Base-by-base conservation (phyloP, 2,797 vertebrate genomes). In the Pogoniulus pusillus region DNA sequence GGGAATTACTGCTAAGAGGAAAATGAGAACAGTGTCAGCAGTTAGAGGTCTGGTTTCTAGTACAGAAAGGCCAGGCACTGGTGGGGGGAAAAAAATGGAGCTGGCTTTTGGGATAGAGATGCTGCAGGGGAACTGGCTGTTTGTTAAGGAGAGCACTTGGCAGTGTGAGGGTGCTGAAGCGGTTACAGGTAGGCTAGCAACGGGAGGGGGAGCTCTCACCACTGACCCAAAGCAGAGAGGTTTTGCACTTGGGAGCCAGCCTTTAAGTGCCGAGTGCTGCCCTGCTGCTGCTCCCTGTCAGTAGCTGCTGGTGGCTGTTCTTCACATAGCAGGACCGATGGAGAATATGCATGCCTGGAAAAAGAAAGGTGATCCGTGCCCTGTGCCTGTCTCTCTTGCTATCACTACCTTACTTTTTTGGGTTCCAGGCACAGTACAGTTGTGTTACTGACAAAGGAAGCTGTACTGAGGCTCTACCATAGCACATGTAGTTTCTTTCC, bases 201-300 rank as follows among this genome's bases (percentile, higher is more conserved):
- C 91, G 75, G 90, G 85, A 95, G 93, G 34, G 77, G 83, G 89
- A 93, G 92, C 78, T 93, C 93, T 94, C 71, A 68, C 64, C 51
- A 65, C 16, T 82, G 60, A 85, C 71, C 70, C 15, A 72, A 68
- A 58, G 37, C 24, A 89, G 49, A 83, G 71, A 82, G 68, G 60
- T 82, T 81, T 41, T 85, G 81, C n/a, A 12, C 13, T 73, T 63
- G 13, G 39, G 75, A 58, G 39, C 59, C 59, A 65, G 45, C 76
- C 64, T 91, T 74, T 72, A 23, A 85, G 26, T 81, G 55, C 59
- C 35, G 35, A 70, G 23, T 27, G 15, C 29, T 55, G 29, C 26
- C 8, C 23, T 87, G 12, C 54, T 77, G 43, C 78, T 85, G 72
- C 35, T 86, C 37, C 37, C 26, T 72, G 55, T 27, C 63, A 41